Base-by-base conservation (phyloP, 2,797 vertebrate species). In the Siniperca obscura region DNA sequence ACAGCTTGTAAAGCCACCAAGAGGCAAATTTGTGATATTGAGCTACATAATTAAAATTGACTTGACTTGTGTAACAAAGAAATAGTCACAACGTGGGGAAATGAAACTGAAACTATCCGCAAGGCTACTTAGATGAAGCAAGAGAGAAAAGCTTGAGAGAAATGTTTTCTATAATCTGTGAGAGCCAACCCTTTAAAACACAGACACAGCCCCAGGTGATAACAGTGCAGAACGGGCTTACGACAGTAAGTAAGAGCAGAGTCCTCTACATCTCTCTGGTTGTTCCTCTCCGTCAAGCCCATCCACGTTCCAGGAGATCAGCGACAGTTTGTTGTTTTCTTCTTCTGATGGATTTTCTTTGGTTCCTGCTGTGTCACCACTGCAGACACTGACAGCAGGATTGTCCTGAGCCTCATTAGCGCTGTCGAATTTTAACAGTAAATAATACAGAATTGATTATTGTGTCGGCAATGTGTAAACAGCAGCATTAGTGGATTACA, bases 271-370 rank as follows among this genome's bases (percentile, higher is more conserved):
- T 74, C 97, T 95, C 74, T 97, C 96, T 4, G 74, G 87, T 93
- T 96, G 81, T 3, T 82, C 25, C 25, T 90, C 91, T 10, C 70
- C 59, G 87, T 98, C 97, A 71, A 98, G 88, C 4, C 97, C 97
- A 74, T 97, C 97, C 50, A 98, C 90, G 16, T 98, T 98, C 97
- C 97, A 98, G 48, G 96, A 96, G 80, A 98, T 90, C 59, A 98
- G 73, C 0, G 95, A 96, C 76, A 98, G 93, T 48, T 81, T 92
- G 74, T 94, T 91, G 55, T 92, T 94, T 8, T 97, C 95, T 50
- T 92, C 86, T 38, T 72, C 86, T 76, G 46, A 7, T 48, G 46
- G 46, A 17, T 19, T 48, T 52, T 52, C 50, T 42, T 3, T 21
- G 36, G 17, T 3, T 21, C 44, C 17, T 27, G 21, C 53, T 2